A percentile compares a stretch with the other conserved stretches of the same genome.
phyloP scores from a whole-genome alignment of 2,113 vertebrate genomes.

The Aramus guarauna region DNA sequence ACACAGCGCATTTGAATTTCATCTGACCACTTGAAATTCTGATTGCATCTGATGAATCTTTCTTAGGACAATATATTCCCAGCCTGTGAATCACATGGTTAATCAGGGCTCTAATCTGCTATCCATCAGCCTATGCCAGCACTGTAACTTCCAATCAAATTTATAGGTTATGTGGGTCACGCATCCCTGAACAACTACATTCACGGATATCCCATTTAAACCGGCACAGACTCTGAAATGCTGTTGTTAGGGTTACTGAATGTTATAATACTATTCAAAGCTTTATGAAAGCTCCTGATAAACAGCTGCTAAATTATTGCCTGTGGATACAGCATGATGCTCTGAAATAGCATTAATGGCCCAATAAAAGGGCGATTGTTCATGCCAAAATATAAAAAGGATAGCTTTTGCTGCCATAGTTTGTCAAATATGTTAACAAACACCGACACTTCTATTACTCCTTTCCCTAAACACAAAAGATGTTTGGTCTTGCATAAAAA shows the following conservation, averaged over 20 bases:
- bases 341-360: slow-evolving; percentile 64
- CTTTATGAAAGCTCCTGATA: slow-evolving; percentile 68
- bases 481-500: slow-evolving; percentile 22
- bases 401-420: slow-evolving; percentile 42
- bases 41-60: slow-evolving; percentile 80
- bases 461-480: slow-evolving; percentile 37
- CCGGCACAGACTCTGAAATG: slow-evolving; percentile 60
- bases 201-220: slow-evolving; percentile 72
- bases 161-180: slow-evolving; percentile 81
- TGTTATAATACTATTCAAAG: slow-evolving; percentile 59
- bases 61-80: slow-evolving; percentile 80
- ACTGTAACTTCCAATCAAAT: slow-evolving; percentile 80
- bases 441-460: slow-evolving; percentile 32
- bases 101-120: slow-evolving; percentile 81
- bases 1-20: slow-evolving; percentile 74
- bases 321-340: slow-evolving; percentile 37
- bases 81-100: slow-evolving; percentile 78
- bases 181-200: slow-evolving; percentile 75
- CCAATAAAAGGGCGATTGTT: slow-evolving; percentile 67
- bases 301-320: slow-evolving; percentile 71
- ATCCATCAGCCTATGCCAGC: slow-evolving; percentile 77
- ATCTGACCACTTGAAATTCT: slow-evolving; percentile 82
- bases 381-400: slow-evolving; percentile 64
- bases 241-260: slow-evolving; percentile 61
- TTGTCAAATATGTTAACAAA: slow-evolving; percentile 66